phyloP scores from a whole-genome alignment of 2,113 vertebrate species.

The Protobothrops mucrosquamatus region DNA sequence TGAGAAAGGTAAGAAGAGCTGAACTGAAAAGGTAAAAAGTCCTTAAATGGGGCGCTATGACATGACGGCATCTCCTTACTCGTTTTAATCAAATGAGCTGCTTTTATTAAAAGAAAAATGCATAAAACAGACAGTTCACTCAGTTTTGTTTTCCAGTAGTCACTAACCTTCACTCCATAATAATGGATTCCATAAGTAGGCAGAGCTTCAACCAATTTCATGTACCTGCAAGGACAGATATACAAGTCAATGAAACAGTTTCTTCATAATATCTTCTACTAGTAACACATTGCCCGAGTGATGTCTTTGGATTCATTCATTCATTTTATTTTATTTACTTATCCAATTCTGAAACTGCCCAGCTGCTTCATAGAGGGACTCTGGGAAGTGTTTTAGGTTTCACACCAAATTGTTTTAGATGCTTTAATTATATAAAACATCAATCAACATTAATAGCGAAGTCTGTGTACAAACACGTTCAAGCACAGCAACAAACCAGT shows the following conservation, averaged over 20 bases:
- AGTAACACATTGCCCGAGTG: constrained; percentile 31
- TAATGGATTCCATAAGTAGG: constrained; percentile 98
- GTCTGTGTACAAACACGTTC: background rate
- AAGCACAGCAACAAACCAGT: background rate
- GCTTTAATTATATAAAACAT: background rate
- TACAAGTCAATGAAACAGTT: constrained; percentile 35
- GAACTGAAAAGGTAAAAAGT: background rate
- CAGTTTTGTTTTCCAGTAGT: constrained; percentile 27
- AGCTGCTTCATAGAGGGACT: background rate
- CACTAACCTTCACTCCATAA: constrained; percentile 94
- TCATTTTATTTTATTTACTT: constrained; percentile 12
- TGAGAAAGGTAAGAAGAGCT: background rate
- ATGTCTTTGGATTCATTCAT: constrained; percentile 4
- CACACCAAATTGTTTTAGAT: background rate
- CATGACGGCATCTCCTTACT: background rate
- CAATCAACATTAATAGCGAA: background rate
- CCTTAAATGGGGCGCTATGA: background rate
- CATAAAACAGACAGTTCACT: constrained; percentile 42
- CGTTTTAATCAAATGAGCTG: background rate
- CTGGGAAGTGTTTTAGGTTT: background rate
- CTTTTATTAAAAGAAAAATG: background rate
- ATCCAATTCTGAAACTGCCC: background rate
- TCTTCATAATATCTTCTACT: constrained; percentile 47
- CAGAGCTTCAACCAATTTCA: constrained; percentile 90
- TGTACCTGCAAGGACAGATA: constrained; percentile 81